These are phyloP conservation scores for Neuroscelio doddi DNA, from an alignment of 2,888 invertebrate species.

Conservation along the genomic window DNA sequence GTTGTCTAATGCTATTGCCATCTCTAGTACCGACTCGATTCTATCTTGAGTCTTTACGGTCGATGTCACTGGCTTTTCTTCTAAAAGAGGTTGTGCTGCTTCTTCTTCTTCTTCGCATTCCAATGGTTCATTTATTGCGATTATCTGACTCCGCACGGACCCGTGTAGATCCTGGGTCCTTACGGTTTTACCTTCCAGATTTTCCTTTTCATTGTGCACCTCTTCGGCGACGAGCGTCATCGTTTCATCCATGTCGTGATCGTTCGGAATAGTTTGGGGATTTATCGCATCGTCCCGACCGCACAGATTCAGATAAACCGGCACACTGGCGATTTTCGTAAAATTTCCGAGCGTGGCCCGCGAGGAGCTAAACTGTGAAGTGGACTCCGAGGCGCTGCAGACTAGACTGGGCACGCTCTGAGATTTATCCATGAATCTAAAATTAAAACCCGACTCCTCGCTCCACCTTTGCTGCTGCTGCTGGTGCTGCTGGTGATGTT, in stretches of 20 bases:
- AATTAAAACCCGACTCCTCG: conserved; percentile 65
- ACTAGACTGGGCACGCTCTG: conserved; percentile 70
- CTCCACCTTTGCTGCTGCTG: conserved; percentile 56
- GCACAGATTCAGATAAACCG: conserved; percentile 80
- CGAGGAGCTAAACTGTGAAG: conserved; percentile 46
- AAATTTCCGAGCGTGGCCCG: conserved; percentile 52
- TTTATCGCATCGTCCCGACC: conserved; percentile 47
- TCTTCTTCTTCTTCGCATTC: conserved; percentile 45
- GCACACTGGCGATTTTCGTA: conserved; percentile 75
- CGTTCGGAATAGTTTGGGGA: conserved; percentile 2
- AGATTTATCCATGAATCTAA: conserved; percentile 71
- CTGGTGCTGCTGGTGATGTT: conserved; percentile 45
- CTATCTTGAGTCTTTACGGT: conserved; percentile 69
- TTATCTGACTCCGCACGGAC: conserved; percentile 2
- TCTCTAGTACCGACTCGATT: conserved; percentile 60
- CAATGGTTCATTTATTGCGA: conserved; percentile 46
- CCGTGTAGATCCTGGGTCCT: conserved; percentile 20
- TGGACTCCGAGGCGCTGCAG: conserved; percentile 60
- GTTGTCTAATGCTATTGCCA: conserved; percentile 64
- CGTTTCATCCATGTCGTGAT: conserved; percentile 52
- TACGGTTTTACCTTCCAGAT: conserved; percentile 23
- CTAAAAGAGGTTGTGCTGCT: conserved; percentile 28
- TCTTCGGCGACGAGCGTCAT: conserved; percentile 41
- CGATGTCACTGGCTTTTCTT: conserved; percentile 53
- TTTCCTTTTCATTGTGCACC: conserved; percentile 28